Base-by-base conservation (phyloP, 2,113 vertebrate species). In the Callithrix jacchus region DNA sequence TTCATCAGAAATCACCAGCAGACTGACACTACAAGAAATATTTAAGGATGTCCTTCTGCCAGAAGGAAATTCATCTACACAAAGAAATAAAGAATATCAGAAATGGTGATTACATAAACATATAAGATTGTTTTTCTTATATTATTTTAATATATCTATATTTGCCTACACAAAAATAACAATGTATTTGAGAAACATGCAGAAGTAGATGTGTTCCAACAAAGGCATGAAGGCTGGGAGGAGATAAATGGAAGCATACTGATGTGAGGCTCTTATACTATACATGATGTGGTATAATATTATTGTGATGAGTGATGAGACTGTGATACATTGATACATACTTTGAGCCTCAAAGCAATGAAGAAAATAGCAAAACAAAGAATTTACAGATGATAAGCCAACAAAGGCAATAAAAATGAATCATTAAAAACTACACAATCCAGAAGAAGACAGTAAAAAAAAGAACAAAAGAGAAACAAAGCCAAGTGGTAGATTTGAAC, bases 1-100 rank as follows among this genome's bases (percentile, higher is more conserved):
- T 71, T 91, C 64, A 52, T 80, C 52, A 87, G 82, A 95, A 91
- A 49, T 91, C 35, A 35, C n/a, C 14, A 76, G n/a, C 45, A 89
- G n/a, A 94, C 9, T 7, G 5, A 88, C 40, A 71, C 37, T 56
- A 40, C 32, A 42, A 89, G 30, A 76, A 89, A 68, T 68, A 47
- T 89, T 94, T 76, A 84, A 83, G 70, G 70, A 84, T 68, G 11
- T 94, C 30, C 30, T 89, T 68, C 10, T 21, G 47, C 21, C 37
- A 89, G 42, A 77, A 56, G 56, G 70, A 66, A 90, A 49, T 61
- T 54, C 6, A 18, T 77, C 32, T 90, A 54, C 12, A n/a, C 37
- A 66, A 68, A 85, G 35, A 3, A 76, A 45, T 89, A 37, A 74
- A 52, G 21, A 74, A 23, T 94, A 68, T 76, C 16, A 47, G 40